Evolutionary conservation across 2,888 invertebrate genomes (phyloP), one percentile per base, ranked within the genome.

Genomic region (Protula sp.): DNA sequence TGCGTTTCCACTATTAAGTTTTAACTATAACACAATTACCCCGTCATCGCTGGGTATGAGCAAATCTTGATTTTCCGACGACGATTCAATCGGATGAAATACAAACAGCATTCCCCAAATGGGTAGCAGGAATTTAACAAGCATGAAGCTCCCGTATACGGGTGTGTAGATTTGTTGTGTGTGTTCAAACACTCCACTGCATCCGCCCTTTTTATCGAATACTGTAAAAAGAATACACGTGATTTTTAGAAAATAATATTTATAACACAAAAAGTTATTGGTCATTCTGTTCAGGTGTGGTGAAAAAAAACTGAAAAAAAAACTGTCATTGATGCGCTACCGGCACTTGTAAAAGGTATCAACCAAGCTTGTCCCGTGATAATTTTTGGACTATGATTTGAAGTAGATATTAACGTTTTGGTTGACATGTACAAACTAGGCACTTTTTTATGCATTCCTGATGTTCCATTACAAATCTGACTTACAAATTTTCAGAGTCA

Each of bases 131-230:
- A 78, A 72, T 67, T 79, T 80, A 31, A 77, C 57, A 50, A 79
- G 77, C 74, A 74, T 77, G 56, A 77, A 74, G n/a, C 67, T 60
- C 22, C 75, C 70, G 63, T 74, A 75, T 55, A 80, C 72, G n/a
- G 77, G 71, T 19, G 81, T 78, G 67, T 80, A 83, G 53, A 76
- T 74, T 30, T 81, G 66, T 68, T 84, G 83, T 19, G 74, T 75
- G 67, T 83, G 82, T 59, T 78, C 79, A 79, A 79, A 80, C 64
- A 80, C 73, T 53, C 75, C 77, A 70, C 78, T 79, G 68, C 80
- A 80, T 4, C 80, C 79, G 47, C 47, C 67, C 38, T 70, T 65
- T 56, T 72, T 67, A 66, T 74, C 73, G 47, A 78, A 79, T 66
- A 78, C 80, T 80, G 66, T n/a, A 72, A 71, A 60, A 56, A 62